These are phyloP conservation scores for Spatula clypeata DNA, from an alignment of 2,797 vertebrate genomes.

Conservation along the genomic window DNA sequence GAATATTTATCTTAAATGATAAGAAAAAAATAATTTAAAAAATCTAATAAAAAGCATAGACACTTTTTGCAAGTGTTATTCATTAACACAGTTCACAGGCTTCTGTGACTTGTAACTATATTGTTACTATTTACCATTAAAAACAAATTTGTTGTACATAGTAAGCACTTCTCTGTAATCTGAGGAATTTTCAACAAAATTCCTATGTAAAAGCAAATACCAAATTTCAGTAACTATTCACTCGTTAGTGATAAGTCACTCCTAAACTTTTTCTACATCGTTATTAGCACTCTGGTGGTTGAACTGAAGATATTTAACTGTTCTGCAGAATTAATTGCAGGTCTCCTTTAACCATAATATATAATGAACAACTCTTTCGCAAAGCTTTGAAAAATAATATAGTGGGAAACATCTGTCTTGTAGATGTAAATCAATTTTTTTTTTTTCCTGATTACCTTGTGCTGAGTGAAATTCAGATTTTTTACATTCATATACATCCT, in stretches of 20 bases:
- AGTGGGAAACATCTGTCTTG: not conserved
- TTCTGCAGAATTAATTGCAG: not conserved
- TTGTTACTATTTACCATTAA: not conserved
- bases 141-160: not conserved
- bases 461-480: not conserved
- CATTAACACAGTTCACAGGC: not conserved
- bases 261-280: not conserved
- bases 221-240: not conserved
- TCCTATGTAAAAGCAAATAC: not conserved
- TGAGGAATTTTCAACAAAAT: not conserved
- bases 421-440: not conserved
- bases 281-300: not conserved
- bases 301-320: not conserved
- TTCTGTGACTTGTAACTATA: not conserved
- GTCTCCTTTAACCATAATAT: not conserved
- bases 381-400: not conserved
- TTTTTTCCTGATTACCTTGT: not conserved
- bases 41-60: not conserved
- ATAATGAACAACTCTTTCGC: not conserved
- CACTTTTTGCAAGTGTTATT: slow-evolving; percentile 4
- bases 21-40: not conserved
- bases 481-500: not conserved
- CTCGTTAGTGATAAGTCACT: not conserved
- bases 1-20: not conserved
- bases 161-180: not conserved